Evolutionary conservation across 2,113 vertebrate species (phyloP).

Genomic region (Psilopsiagon aurifrons): DNA sequence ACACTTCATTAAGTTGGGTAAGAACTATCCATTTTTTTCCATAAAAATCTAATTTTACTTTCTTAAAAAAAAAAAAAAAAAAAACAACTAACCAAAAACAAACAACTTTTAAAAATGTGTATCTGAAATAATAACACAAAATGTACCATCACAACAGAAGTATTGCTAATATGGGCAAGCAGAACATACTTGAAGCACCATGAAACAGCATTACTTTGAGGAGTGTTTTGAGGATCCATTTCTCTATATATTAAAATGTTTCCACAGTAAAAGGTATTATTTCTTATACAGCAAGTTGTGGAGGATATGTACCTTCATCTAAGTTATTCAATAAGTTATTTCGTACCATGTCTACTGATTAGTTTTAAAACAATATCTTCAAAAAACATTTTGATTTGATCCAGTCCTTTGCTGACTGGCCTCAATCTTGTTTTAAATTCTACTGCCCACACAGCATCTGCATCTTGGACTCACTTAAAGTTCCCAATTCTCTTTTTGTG

Average conservation of each 20-base stretch:
- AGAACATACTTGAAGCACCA: background rate
- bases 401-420: background rate
- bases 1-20: background rate
- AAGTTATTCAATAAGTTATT: background rate
- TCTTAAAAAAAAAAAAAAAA: background rate
- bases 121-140: background rate
- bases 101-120: background rate
- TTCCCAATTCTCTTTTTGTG: background rate
- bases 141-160: background rate
- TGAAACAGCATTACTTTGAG: background rate
- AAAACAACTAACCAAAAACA: too few relatives aligned
- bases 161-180: background rate
- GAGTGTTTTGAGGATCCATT: background rate
- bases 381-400: background rate
- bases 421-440: background rate
- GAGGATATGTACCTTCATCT: background rate
- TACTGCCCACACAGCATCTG: background rate
- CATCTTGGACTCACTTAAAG: background rate
- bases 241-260: background rate
- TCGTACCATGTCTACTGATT: background rate
- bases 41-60: background rate
- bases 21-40: background rate
- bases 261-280: background rate
- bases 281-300: background rate
- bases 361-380: background rate